Conservation (phyloP, 2,888 invertebrate genomes). For the Adelphocoris suturalis region DNA sequence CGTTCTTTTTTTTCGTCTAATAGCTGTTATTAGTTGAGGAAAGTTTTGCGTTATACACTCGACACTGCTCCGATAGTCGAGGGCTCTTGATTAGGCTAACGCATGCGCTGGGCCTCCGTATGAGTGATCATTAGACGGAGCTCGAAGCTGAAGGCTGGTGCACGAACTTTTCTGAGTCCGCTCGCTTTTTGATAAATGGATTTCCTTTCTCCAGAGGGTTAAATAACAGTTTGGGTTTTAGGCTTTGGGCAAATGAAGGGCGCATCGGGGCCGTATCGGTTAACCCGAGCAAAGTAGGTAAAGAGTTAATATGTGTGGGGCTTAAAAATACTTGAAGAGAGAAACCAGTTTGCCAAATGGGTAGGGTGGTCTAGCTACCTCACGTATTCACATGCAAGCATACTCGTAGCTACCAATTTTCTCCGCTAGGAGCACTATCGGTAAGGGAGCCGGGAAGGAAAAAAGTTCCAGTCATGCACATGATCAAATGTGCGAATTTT, state of each 20-base stretch:
- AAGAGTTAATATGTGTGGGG: too few species aligned
- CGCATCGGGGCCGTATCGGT: not conserved
- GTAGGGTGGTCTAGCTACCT: too few species aligned
- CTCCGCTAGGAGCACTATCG: too few species aligned
- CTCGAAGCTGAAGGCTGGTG: not conserved
- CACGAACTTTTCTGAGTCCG: conserved; percentile 10
- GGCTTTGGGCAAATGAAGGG: conserved; percentile 9
- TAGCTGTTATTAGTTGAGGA: conserved; percentile 27
- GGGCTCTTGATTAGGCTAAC: conserved; percentile 2
- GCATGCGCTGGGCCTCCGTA: not conserved
- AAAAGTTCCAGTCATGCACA: too few species aligned
- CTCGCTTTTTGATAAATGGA: conserved; percentile 25
- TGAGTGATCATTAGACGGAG: conserved; percentile 9
- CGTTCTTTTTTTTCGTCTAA: not conserved
- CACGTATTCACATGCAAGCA: too few species aligned
- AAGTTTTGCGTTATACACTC: conserved; percentile 32
- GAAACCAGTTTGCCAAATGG: too few species aligned
- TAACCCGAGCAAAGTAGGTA: not conserved
- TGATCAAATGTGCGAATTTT: too few species aligned
- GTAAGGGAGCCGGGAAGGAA: too few species aligned
- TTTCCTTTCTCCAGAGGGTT: conserved; percentile 34
- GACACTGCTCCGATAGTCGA: not conserved
- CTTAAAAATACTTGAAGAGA: too few species aligned
- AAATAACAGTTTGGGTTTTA: conserved; percentile 16
- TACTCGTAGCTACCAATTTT: too few species aligned